These are phyloP conservation scores for Andrena marginata DNA, from an alignment of 2,888 invertebrate species.

Conservation along the genomic window DNA sequence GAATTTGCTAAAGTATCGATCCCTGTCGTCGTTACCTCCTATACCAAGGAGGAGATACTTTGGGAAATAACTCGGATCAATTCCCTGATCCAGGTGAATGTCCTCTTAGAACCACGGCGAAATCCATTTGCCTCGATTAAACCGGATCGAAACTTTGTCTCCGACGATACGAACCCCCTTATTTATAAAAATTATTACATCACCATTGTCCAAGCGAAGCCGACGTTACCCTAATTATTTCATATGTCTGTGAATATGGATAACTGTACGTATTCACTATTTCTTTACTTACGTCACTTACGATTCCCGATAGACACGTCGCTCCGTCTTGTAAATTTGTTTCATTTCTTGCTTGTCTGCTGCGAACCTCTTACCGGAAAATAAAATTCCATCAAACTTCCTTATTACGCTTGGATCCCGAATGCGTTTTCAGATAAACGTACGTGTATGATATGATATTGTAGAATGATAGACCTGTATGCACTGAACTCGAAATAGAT, in stretches of 20 bases:
- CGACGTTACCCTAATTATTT: background rate
- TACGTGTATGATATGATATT: no score
- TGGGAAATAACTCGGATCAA: slow-evolving; percentile 88
- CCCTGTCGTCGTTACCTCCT: slow-evolving; percentile 89
- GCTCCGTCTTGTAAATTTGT: no score
- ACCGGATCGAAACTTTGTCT: slow-evolving; percentile 91
- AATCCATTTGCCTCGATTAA: slow-evolving; percentile 90
- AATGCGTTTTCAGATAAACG: no score
- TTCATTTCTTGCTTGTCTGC: no score
- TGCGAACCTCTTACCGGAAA: no score
- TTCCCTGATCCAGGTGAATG: slow-evolving; percentile 85
- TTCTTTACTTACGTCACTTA: background rate
- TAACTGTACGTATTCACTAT: background rate
- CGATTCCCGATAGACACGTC: no score
- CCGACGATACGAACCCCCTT: slow-evolving; percentile 89
- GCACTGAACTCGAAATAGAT: no score
- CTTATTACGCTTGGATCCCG: no score
- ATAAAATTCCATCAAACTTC: no score
- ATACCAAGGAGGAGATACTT: slow-evolving; percentile 89
- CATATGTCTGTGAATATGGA: background rate
- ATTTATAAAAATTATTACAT: slow-evolving; percentile 91
- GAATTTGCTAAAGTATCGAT: slow-evolving; percentile 86
- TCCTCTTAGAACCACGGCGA: slow-evolving; percentile 86
- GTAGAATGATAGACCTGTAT: no score
- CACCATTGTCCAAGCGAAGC: slow-evolving; percentile 85